A percentile compares a stretch with the other conserved stretches of the same genome.
Conservation (phyloP, 2,113 vertebrate species). For the Gopherus evgoodei region DNA sequence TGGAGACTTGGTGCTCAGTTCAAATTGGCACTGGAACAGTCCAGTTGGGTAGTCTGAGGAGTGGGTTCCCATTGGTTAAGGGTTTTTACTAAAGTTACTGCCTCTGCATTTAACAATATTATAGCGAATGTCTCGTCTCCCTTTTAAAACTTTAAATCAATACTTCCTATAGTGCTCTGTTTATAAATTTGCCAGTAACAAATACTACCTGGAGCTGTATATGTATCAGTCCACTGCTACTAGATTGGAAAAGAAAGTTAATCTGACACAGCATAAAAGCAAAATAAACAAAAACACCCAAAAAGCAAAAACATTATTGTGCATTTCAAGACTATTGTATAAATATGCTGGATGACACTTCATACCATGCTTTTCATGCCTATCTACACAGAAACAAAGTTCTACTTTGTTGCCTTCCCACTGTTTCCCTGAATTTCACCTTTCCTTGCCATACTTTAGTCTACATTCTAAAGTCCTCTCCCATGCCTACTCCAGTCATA, state of each 20-base stretch:
- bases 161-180: background rate
- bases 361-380: background rate
- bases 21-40: background rate
- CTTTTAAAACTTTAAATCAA: slow-evolving; percentile 38
- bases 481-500: background rate
- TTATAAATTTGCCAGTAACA: slow-evolving; percentile 34
- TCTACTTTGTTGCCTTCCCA: background rate
- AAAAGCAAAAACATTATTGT: background rate
- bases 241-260: background rate
- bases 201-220: background rate
- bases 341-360: background rate
- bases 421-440: background rate
- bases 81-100: background rate
- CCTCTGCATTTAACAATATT: background rate
- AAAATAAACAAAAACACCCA: background rate
- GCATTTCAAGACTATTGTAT: background rate
- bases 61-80: background rate
- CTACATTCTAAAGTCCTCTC: background rate
- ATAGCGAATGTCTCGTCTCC: background rate
- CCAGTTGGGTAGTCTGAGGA: background rate
- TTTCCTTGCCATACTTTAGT: background rate
- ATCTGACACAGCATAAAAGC: background rate
- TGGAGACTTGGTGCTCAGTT: background rate
- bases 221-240: background rate
- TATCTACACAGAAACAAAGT: background rate